A percentile compares a stretch with the other conserved stretches of the same genome.
phyloP scores from a whole-genome alignment of 2,888 invertebrate species.

The Pseudococcus longispinus region DNA sequence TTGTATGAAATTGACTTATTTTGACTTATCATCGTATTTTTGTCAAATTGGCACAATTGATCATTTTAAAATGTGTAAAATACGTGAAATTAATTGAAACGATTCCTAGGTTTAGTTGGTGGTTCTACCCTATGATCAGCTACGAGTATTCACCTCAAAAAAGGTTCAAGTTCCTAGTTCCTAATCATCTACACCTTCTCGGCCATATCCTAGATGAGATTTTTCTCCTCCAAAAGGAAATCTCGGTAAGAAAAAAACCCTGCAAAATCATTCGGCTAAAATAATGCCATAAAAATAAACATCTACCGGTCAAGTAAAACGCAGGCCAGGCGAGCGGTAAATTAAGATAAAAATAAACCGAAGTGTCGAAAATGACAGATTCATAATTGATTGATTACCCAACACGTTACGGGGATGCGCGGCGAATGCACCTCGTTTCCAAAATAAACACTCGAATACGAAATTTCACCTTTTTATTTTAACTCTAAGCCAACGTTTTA shows the following conservation, averaged over 20 bases:
- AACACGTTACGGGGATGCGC: background rate
- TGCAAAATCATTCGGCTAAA: too few species aligned
- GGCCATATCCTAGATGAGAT: background rate
- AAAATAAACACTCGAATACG: constrained; percentile 25
- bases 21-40: too few species aligned
- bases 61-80: too few species aligned
- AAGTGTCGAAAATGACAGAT: constrained; percentile 18
- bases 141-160: too few species aligned
- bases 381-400: constrained; percentile 32
- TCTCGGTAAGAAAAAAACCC: too few species aligned
- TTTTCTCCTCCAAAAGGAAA: background rate
- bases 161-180: too few species aligned
- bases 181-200: background rate
- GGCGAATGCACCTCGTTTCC: background rate
- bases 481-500: background rate
- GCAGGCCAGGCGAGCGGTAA: background rate
- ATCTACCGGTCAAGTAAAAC: background rate
- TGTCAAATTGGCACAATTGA: too few species aligned
- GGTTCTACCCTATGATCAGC: too few species aligned
- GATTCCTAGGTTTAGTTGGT: too few species aligned
- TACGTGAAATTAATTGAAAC: too few species aligned
- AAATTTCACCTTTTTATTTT: constrained; percentile 2
- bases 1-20: too few species aligned
- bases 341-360: constrained; percentile 40
- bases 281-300: too few species aligned